These are phyloP conservation scores for Buceros bicornis DNA, from an alignment of 2,797 vertebrate genomes.

Conservation along the genomic window DNA sequence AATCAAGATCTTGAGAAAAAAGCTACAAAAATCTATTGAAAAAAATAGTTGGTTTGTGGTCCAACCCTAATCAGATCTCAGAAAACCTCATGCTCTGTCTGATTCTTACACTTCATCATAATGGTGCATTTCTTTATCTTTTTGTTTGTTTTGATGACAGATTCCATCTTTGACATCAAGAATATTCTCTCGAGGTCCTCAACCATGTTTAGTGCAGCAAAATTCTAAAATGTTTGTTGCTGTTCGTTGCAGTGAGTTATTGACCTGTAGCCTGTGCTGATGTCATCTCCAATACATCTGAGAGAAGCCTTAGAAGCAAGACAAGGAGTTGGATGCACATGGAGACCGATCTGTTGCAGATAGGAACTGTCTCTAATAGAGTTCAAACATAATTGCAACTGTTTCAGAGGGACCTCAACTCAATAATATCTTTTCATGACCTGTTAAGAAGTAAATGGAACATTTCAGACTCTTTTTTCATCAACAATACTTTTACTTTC, in stretches of 20 bases:
- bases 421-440: not conserved
- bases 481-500: not conserved
- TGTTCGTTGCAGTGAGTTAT: not conserved
- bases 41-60: not conserved
- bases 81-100: not conserved
- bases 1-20: not conserved
- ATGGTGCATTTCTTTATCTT: not conserved
- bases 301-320: not conserved
- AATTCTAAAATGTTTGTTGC: not conserved
- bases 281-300: not conserved
- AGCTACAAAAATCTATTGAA: not conserved
- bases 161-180: not conserved
- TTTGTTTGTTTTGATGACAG: not conserved
- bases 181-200: not conserved
- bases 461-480: not conserved
- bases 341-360: not conserved
- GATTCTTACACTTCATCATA: not conserved
- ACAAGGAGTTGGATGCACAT: not conserved
- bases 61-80: not conserved
- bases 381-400: not conserved
- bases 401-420: not conserved
- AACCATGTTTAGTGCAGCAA: not conserved
- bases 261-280: not conserved
- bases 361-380: not conserved
- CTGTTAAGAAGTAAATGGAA: not conserved